A percentile compares a stretch with the other conserved stretches of the same genome.
These are phyloP conservation scores for Austrolebias charrua DNA, from an alignment of 2,797 vertebrate species.

Conservation along the genomic window DNA sequence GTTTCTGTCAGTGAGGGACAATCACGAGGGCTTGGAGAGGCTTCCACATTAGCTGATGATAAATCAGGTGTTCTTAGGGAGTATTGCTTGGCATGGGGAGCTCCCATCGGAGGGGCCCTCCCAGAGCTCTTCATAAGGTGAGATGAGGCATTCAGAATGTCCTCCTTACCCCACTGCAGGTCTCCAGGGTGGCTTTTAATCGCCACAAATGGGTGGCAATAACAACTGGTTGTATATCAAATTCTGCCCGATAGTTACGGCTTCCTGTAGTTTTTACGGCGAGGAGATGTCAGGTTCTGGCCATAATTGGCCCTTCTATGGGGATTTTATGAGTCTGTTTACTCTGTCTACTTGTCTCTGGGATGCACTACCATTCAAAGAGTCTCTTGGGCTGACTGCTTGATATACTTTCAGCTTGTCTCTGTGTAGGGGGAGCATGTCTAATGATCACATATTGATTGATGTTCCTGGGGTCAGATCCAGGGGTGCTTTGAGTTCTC, in stretches of 20 bases:
- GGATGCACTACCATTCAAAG: slow-evolving; percentile 53
- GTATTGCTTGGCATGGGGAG: slow-evolving; percentile 81
- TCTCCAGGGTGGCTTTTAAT: slow-evolving; percentile 84
- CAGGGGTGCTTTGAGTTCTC: slow-evolving; percentile 42
- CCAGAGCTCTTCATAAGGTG: slow-evolving; percentile 82
- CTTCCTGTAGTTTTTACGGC: slow-evolving; percentile 82
- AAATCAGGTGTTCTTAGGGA: slow-evolving; percentile 83
- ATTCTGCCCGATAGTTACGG: slow-evolving; percentile 75
- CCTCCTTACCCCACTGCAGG: slow-evolving; percentile 60
- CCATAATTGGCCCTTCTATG: slow-evolving; percentile 85
- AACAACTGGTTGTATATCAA: slow-evolving; percentile 87
- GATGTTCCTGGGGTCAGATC: slow-evolving; percentile 48
- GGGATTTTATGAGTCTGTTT: slow-evolving; percentile 84
- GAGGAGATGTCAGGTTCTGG: slow-evolving; percentile 77
- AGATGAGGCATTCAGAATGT: slow-evolving; percentile 56
- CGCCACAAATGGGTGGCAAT: slow-evolving; percentile 82
- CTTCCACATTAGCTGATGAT: slow-evolving; percentile 90
- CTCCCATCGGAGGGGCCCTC: slow-evolving; percentile 79
- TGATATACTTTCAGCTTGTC: slow-evolving; percentile 54
- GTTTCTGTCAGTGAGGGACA: slow-evolving; percentile 76
- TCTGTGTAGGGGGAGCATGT: slow-evolving; percentile 23
- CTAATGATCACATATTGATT: slow-evolving; percentile 65
- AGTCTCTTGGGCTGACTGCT: slow-evolving; percentile 36
- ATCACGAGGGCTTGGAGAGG: slow-evolving; percentile 84
- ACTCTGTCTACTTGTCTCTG: slow-evolving; percentile 67